These are phyloP conservation scores for Drosophila lacicola DNA, from an alignment of 2,888 invertebrate genomes.

Conservation along the genomic window DNA sequence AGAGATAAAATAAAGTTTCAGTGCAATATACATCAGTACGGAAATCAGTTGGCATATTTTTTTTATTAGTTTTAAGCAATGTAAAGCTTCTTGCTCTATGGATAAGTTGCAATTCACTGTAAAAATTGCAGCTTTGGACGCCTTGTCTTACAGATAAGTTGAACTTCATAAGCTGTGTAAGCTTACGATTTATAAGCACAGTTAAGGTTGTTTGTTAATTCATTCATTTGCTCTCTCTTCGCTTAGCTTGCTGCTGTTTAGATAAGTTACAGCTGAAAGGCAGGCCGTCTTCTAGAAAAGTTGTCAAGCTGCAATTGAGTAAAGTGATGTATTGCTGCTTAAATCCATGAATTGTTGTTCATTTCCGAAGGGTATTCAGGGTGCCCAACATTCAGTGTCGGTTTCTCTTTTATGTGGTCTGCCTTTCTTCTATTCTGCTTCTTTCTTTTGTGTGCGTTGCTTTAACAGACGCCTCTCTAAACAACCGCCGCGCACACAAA, in stretches of 20 bases:
- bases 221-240: too few species aligned
- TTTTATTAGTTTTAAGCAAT: too few species aligned
- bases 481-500: conserved; percentile 32
- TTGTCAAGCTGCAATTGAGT: conserved; percentile 1
- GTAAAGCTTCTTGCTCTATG: not conserved
- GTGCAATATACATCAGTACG: not conserved
- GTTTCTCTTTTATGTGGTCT: conserved; percentile 18
- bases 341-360: conserved; percentile 1
- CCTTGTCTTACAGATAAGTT: too few species aligned
- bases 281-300: not conserved
- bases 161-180: too few species aligned
- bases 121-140: too few species aligned
- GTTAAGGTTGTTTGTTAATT: too few species aligned
- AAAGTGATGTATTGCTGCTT: not conserved
- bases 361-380: conserved; percentile 23
- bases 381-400: not conserved
- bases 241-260: too few species aligned
- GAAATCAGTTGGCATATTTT: too few species aligned
- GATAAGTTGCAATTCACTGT: not conserved
- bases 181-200: too few species aligned
- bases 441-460: conserved; percentile 21
- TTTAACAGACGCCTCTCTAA: conserved; percentile 53
- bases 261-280: not conserved
- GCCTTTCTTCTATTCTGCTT: conserved; percentile 4
- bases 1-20: not conserved